Evolutionary conservation across 2,797 vertebrate species (phyloP), one percentile per base, ranked within the genome.

Genomic region (Zalophus californianus): DNA sequence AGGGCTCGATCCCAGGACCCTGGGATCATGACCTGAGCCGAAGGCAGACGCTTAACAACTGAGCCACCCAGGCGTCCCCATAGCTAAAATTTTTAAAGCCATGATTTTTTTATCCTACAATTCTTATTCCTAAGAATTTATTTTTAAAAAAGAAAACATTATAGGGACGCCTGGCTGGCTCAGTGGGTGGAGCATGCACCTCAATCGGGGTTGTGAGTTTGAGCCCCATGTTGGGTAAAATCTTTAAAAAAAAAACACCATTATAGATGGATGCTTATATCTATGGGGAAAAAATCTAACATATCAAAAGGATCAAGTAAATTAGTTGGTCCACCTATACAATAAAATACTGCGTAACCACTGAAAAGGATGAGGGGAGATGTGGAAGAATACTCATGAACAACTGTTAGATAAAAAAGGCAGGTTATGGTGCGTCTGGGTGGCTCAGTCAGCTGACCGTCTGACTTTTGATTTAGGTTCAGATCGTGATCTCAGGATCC

Each of bases 301-400:
- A 75, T 3, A 60, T 85, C 21, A 41, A 78, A 96, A 94, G 32
- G 18, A 89, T 54, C 84, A 96, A 91, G 66, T 73, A 78, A 96
- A 83, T 18, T 73, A n/a, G 79, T 0, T 52, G 70, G 32, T 32
- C 41, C 20, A 48, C 35, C 58, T 60, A 80, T 18, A 92, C 44
- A 87, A 32, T 60, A 62, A 79, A 86, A 83, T 9, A 52, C 32
- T 25, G 7, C 38, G 27, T 14, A 18, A 5, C 7, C 52, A 70
- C 15, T 52, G 35, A 23, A 7, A 58, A 75, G 11, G 23, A 83
- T 44, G 18, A 78, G 27, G 21, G 25, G 73, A 66, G 77, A 44
- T 13, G 16, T 32, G 50, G 56, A 32, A 75, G 10, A 23, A 21
- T 50, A 58, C 3, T 25, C 38, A 29, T 50, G n/a, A 56, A 80